Evolutionary conservation across 2,113 vertebrate genomes (phyloP).

Genomic region (Empidonax traillii): DNA sequence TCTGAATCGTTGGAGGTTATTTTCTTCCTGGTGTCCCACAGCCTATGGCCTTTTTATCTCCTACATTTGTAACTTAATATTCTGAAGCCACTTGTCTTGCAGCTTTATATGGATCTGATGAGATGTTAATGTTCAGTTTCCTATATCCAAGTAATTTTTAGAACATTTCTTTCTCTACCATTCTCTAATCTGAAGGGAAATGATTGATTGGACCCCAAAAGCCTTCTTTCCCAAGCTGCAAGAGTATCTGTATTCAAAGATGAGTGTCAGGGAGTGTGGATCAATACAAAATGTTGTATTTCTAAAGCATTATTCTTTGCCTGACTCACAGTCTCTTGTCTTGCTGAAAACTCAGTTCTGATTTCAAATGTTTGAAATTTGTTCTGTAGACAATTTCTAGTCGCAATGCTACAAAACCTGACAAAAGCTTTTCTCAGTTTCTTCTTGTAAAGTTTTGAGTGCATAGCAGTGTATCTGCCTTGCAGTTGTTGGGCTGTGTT

Average conservation of each 20-base stretch:
- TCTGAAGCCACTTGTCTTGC: background rate
- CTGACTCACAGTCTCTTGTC: background rate
- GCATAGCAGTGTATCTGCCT: accelerated
- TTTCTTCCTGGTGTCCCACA: background rate
- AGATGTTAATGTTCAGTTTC: background rate
- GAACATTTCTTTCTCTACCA: background rate
- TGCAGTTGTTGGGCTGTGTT: background rate
- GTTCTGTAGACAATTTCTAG: background rate
- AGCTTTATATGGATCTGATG: background rate
- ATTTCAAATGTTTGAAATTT: background rate
- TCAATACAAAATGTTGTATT: background rate
- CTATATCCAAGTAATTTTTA: background rate
- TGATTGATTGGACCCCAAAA: background rate
- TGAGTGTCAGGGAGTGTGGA: background rate
- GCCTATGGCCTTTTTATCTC: background rate
- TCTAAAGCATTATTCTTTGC: background rate
- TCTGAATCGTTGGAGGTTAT: background rate
- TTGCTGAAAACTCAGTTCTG: background rate
- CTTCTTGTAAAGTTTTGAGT: background rate
- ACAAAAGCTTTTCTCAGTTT: background rate
- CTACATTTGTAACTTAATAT: background rate
- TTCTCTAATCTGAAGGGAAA: background rate
- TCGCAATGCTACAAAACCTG: background rate
- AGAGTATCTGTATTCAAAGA: background rate
- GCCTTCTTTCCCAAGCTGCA: background rate